Evolutionary conservation across 92 coral and sea anemone genomes (phyloP).

Genomic region (Epizoanthus scotinus): DNA sequence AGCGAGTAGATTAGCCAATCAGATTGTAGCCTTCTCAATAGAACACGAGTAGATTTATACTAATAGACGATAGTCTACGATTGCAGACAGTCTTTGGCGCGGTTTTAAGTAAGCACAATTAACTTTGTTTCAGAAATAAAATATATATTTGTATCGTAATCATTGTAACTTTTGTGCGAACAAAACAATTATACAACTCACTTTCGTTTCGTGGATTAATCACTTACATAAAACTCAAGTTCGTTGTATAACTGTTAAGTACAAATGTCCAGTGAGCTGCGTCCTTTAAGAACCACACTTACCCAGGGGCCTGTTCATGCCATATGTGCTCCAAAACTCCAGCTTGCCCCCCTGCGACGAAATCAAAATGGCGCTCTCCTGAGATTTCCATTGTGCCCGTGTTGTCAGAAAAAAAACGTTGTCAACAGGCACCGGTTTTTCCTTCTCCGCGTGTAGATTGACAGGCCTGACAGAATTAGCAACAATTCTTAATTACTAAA

Average conservation of each 20-base stretch:
- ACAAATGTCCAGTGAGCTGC: not conserved
- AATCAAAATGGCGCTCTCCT: conserved; percentile 87
- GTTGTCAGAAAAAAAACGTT: conserved; percentile 73
- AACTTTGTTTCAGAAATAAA: no score
- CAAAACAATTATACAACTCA: no score
- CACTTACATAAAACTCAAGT: no score
- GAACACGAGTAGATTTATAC: no score
- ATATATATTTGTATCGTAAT: no score
- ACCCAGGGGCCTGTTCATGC: conserved; percentile 85
- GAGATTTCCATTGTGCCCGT: conserved; percentile 84
- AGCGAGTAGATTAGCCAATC: no score
- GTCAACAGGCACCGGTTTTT: conserved; percentile 69
- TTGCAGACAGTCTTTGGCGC: no score
- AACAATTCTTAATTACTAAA: not conserved
- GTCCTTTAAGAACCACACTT: not conserved
- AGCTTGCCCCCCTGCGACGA: conserved; percentile 86
- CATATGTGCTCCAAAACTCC: conserved; percentile 94
- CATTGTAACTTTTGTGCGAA: no score
- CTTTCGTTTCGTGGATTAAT: no score
- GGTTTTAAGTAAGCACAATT: no score
- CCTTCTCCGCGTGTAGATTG: conserved; percentile 44
- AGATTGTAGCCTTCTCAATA: no score
- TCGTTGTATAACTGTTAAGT: not conserved
- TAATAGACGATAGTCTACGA: no score
- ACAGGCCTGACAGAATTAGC: not conserved